Evolutionary conservation across 1,140 invertebrate genomes (phyloP), one percentile per base, ranked within the genome.

Genomic region (Bombus pyrosoma): DNA sequence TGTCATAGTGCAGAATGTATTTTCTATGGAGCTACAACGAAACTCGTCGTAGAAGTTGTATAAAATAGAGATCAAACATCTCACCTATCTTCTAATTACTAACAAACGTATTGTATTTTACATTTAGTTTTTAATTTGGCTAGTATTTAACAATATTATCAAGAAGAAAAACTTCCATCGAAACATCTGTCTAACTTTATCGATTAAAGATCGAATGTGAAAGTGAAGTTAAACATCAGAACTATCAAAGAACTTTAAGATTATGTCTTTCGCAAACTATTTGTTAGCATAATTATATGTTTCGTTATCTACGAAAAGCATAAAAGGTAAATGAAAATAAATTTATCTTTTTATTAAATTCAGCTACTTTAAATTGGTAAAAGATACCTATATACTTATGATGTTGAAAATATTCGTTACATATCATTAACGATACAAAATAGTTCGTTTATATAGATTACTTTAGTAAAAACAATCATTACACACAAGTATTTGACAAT

Each of bases 1-100:
- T 79, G 81, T 64, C 75, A 81, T 34, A 28, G 32, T 47, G 47
- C 43, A 39, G 39, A 87, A 87, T 87, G 57, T 72, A 88, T 88
- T 84, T 88, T 76, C 80, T 64, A 84, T 84, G 86, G 74, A 80
- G 69, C 53, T 12, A 34, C 43, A 53, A 37, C 62, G 82, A 75
- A 80, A 87, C 75, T 64, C 34, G 43, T 75, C 18, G 18, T 18
- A 37, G 2, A 41, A 41, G 5, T 15, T 25, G 32, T 41, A 32
- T 8, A 3, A 32, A 76, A 68, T 53, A 68, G 28, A 41, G 22
- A 15, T 32, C 12, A 28, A 57, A 57, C 2, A 32, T 75, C 13
- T 4, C 22, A 15, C 10, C 25, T 28, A 25, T 57, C 32, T 53
- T 25, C 15, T 62, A 62, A n/a, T 62, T 62, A 13, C 12, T 5